Evolutionary conservation across 2,113 vertebrate species (phyloP).

Genomic region (Clupea harengus): DNA sequence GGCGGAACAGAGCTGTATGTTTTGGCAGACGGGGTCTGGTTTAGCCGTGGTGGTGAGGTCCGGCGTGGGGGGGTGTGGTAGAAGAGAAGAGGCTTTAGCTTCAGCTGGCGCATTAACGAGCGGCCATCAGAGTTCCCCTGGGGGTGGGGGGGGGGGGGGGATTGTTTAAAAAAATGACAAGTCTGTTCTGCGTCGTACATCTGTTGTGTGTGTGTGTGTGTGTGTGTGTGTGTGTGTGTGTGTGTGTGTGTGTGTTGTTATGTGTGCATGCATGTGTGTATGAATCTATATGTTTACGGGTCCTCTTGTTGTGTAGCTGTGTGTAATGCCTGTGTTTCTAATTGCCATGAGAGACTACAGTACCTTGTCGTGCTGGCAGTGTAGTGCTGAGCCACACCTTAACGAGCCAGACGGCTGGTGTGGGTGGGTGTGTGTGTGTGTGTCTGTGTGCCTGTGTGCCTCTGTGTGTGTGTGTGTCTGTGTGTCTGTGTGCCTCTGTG

Average conservation of each 20-base stretch:
- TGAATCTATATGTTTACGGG: not conserved
- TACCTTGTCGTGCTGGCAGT: conserved; percentile 7
- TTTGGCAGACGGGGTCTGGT: not conserved
- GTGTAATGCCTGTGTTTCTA: not conserved
- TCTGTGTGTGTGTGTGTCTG: not conserved
- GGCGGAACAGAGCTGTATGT: not conserved
- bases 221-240: conserved; percentile 9
- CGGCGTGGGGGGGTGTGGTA: not conserved
- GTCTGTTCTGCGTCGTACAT: not conserved
- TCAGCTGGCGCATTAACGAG: not conserved
- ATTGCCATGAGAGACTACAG: conserved; percentile 13
- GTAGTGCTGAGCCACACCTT: conserved; percentile 42
- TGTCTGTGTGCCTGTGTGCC: not conserved
- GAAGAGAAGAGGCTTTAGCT: not conserved
- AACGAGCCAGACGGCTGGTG: conserved; percentile 37
- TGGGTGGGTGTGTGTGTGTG: not conserved
- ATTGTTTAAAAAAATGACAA: not conserved
- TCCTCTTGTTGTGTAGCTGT: not conserved
- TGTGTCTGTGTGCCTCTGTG: conserved; percentile 19
- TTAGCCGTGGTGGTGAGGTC: not conserved
- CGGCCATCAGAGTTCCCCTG: not conserved
- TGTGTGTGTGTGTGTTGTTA: not conserved
- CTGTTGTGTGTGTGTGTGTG: conserved; percentile 13
- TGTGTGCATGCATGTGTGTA: not conserved
- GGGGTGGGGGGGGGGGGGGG: no score